A percentile compares a stretch with the other conserved stretches of the same genome.
Evolutionary conservation across 2,113 vertebrate genomes (phyloP).

Genomic region (Sander lucioperca): DNA sequence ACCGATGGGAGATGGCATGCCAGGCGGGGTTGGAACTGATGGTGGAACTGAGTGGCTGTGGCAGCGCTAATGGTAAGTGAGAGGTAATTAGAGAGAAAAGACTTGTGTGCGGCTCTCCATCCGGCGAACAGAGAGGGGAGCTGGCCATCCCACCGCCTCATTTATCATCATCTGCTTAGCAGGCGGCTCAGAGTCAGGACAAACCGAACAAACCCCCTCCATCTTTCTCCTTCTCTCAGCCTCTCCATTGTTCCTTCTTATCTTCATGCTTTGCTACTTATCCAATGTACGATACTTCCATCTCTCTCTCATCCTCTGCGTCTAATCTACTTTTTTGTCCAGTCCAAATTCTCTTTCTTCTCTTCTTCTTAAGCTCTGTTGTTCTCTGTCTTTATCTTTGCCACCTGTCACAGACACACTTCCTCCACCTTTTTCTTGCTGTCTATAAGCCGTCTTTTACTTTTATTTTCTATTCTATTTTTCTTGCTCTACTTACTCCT

Average conservation of each 20-base stretch:
- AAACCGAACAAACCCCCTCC: constrained; percentile 76
- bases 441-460: constrained; percentile 3
- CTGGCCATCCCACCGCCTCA: constrained; percentile 73
- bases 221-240: constrained; percentile 52
- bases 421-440: not conserved
- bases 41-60: constrained; percentile 72
- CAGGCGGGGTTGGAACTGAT: constrained; percentile 68
- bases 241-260: constrained; percentile 42
- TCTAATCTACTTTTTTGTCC: constrained; percentile 32
- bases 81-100: constrained; percentile 85
- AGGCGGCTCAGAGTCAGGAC: constrained; percentile 75
- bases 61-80: constrained; percentile 83
- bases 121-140: constrained; percentile 65
- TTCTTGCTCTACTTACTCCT: constrained; percentile 27
- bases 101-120: constrained; percentile 75
- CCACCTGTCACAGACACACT: constrained; percentile 33
- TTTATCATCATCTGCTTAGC: constrained; percentile 86
- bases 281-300: constrained; percentile 18
- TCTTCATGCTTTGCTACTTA: constrained; percentile 41
- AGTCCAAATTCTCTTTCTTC: constrained; percentile 32
- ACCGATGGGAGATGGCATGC: constrained; percentile 59
- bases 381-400: constrained; percentile 26
- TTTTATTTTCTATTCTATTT: constrained; percentile 12
- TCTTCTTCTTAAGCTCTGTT: not conserved
- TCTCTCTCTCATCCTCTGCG: constrained; percentile 16